phyloP scores from a whole-genome alignment of 2,113 vertebrate genomes.

The Cercocebus atys region DNA sequence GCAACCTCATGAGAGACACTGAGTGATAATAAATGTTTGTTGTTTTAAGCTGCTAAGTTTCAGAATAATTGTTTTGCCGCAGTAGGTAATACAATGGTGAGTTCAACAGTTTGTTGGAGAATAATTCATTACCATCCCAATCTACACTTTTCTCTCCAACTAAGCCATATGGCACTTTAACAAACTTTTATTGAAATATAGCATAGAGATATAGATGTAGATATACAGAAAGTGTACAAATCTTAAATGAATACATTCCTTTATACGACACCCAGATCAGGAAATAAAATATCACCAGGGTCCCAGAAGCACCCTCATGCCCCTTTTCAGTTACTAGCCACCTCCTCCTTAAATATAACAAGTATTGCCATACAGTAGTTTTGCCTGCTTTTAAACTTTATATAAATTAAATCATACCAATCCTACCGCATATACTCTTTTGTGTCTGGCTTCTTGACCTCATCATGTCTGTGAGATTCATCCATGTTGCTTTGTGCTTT shows the following conservation, averaged over 20 bases:
- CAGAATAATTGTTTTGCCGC: neutral
- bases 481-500: neutral
- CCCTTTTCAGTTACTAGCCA: neutral
- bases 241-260: neutral
- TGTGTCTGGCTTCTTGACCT: neutral
- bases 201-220: neutral
- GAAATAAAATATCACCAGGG: conserved; percentile 34
- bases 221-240: neutral
- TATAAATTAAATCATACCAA: neutral
- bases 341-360: neutral
- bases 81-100: neutral
- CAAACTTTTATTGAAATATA: neutral
- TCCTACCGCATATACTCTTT: neutral
- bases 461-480: neutral
- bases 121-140: neutral
- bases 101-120: neutral
- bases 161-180: neutral
- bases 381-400: neutral
- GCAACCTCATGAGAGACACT: neutral
- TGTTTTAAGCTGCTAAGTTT: neutral
- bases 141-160: neutral
- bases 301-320: neutral
- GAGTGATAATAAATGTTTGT: neutral
- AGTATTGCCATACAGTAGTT: neutral
- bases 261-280: neutral